Evolutionary conservation across 2,797 vertebrate genomes (phyloP), one percentile per base, ranked within the genome.

Genomic region (Oreochromis mossambicus): DNA sequence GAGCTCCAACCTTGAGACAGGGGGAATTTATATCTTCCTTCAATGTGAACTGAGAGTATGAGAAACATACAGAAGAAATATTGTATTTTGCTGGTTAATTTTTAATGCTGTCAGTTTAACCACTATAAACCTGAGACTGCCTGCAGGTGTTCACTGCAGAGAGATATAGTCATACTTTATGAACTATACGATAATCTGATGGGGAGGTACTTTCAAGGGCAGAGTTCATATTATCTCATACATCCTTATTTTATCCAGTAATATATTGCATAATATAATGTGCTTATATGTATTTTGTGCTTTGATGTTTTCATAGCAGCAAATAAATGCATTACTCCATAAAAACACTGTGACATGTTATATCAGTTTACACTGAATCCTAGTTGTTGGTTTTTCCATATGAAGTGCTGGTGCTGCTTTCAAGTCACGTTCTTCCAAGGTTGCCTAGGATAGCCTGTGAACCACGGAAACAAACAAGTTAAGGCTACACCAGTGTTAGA

Each of bases 91-190:
- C 54, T 80, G 84, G 26, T 86, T 77, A 66, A 86, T 85, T 77
- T 90, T 82, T 87, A 82, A 90, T 87, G 63, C 24, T 46, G 43
- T 85, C 78, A 85, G 58, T 88, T 86, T 87, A 86, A 73, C 83
- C 32, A 15, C 78, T 43, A 75, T 48, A 86, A 61, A 77, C 34
- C 34, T 54, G 8, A 8, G 29, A 43, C 17, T 36, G 51, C 85
- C 84, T 66, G 77, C 4, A 14, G 78, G 73, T 56, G n/a, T 63
- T 83, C 7, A 8, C 36, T 51, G 48, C 36, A 24, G 46, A 76
- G 54, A 21, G 68, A 77, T 55, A 50, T 11, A 24, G 34, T 54
- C 21, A 3, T 73, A 21, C 38, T 84, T 78, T 56, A 61, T 77
- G 63, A 83, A 54, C 21, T 26, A 13, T 19, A 24, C 14, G 38